Conservation (phyloP, 2,113 vertebrate species). For the Dromaius novaehollandiae region DNA sequence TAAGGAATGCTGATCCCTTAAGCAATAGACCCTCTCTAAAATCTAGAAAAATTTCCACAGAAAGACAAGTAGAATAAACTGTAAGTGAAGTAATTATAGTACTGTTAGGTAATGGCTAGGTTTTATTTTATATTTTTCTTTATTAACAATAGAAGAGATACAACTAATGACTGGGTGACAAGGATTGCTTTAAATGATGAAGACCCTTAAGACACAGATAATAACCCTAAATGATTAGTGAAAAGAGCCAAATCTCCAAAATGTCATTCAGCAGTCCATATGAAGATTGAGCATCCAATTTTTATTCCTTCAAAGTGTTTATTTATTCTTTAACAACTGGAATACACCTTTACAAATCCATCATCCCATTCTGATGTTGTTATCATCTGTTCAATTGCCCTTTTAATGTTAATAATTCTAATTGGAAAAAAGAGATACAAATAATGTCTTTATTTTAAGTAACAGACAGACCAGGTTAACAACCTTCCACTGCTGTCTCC, state of each 20-base stretch:
- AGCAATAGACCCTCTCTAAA: background rate
- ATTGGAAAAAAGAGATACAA: background rate
- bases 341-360: background rate
- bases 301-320: background rate
- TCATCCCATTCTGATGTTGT: background rate
- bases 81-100: background rate
- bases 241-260: background rate
- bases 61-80: background rate
- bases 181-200: background rate
- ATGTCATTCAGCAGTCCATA: background rate
- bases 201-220: background rate
- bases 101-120: rapidly evolving
- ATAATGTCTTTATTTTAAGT: background rate
- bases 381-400: background rate
- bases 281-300: background rate
- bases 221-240: background rate
- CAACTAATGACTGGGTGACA: background rate
- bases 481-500: background rate
- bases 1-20: background rate
- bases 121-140: background rate
- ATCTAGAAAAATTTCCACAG: background rate
- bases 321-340: background rate
- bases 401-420: background rate
- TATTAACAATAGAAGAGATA: background rate
- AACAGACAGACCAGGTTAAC: background rate